Conservation (phyloP, 2,797 vertebrate species). For the Peromyscus eremicus region DNA sequence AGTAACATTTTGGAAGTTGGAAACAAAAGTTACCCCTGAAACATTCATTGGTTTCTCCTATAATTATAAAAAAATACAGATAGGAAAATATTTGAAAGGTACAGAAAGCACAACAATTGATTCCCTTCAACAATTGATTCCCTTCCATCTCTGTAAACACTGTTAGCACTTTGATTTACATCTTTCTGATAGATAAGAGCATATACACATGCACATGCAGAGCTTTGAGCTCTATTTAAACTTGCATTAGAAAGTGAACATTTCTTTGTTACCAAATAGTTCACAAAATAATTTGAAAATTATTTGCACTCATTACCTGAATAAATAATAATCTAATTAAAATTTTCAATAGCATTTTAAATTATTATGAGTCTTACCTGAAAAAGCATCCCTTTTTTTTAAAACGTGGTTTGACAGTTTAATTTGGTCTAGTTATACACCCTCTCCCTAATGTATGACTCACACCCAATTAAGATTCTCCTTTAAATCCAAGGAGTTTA, state of each 20-base stretch:
- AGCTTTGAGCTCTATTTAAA: not conserved
- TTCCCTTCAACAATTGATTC: not conserved
- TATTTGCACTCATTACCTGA: not conserved
- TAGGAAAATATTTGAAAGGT: not conserved
- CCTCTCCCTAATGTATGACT: not conserved
- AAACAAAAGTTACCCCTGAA: not conserved
- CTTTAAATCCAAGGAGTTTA: constrained; percentile 40
- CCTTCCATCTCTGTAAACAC: not conserved
- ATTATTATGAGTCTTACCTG: not conserved
- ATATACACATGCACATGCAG: not conserved
- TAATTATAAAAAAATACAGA: not conserved
- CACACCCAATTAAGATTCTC: constrained; percentile 25
- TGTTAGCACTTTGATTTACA: not conserved
- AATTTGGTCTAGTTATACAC: not conserved
- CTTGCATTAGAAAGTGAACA: not conserved
- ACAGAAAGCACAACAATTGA: not conserved
- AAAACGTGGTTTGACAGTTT: not conserved
- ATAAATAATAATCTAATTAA: constrained; percentile 31
- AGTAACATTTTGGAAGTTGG: not conserved
- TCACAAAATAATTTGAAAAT: constrained; percentile 6
- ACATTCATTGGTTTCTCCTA: not conserved
- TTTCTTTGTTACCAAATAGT: not conserved
- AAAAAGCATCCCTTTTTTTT: not conserved
- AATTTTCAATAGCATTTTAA: not conserved
- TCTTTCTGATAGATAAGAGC: not conserved